Evolutionary conservation across 2,797 vertebrate species (phyloP).

Genomic region (Sciurus carolinensis): DNA sequence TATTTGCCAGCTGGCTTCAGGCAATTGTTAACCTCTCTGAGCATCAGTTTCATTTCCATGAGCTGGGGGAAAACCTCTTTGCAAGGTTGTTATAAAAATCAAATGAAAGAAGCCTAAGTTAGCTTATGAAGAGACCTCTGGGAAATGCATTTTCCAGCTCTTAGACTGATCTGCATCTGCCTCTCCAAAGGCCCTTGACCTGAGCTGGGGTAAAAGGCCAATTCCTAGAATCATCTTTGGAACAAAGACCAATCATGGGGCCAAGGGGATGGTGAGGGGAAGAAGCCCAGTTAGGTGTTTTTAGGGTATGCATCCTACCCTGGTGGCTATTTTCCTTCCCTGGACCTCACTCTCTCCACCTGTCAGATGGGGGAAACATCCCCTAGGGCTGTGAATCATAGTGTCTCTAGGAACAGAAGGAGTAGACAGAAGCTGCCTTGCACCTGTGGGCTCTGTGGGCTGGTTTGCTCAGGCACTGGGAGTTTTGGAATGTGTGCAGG

Average conservation of each 20-base stretch:
- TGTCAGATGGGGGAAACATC: slow-evolving; percentile 3
- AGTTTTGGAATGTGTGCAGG: not conserved
- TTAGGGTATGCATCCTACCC: not conserved
- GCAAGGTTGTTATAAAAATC: not conserved
- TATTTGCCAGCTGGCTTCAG: not conserved
- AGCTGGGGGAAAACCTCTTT: not conserved
- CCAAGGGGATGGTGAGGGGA: too few species aligned
- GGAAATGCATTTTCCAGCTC: not conserved
- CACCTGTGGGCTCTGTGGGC: slow-evolving; percentile 42
- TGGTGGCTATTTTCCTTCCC: not conserved
- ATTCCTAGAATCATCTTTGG: not conserved
- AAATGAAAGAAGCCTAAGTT: not conserved
- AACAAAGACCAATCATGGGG: not conserved
- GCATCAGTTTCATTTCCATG: not conserved
- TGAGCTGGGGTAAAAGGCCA: not conserved
- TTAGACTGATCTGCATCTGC: not conserved
- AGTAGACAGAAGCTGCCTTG: slow-evolving; percentile 31
- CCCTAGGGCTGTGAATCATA: not conserved
- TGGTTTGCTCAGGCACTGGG: not conserved
- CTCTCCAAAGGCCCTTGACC: not conserved
- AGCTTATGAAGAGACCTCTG: not conserved
- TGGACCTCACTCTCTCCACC: slow-evolving; percentile 36
- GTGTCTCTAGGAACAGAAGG: slow-evolving; percentile 68
- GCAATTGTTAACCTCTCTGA: not conserved
- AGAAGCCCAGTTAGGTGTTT: not conserved